Conservation (phyloP, 2,797 vertebrate genomes). For the Bovichtus variegatus region DNA sequence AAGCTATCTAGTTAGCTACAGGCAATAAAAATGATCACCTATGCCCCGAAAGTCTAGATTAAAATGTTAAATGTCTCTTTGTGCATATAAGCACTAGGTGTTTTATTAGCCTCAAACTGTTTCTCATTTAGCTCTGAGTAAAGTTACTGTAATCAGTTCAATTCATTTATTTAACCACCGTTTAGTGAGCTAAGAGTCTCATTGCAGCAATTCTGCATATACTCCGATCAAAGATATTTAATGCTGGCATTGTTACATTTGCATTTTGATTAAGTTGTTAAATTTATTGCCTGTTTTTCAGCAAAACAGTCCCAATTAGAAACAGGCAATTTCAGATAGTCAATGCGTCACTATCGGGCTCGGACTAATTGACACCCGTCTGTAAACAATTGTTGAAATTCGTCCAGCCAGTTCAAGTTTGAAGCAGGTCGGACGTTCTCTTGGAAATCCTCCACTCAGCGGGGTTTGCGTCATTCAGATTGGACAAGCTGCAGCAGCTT, state of each 20-base stretch:
- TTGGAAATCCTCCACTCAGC: constrained; percentile 54
- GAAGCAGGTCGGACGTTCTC: constrained; percentile 38
- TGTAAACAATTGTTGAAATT: constrained; percentile 46
- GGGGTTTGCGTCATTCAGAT: constrained; percentile 47
- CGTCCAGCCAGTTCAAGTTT: constrained; percentile 37
- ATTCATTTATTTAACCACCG: constrained; percentile 47
- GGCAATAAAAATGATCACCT: constrained; percentile 46
- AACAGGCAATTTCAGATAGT: constrained; percentile 1
- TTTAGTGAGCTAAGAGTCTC: constrained; percentile 42
- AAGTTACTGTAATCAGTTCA: constrained; percentile 45
- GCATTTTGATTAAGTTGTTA: constrained; percentile 11
- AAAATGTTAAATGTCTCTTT: constrained; percentile 38
- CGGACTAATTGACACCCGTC: constrained; percentile 15
- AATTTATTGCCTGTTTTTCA: background rate
- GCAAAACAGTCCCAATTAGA: background rate
- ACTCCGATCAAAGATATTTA: constrained; percentile 34
- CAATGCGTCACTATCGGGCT: constrained; percentile 2
- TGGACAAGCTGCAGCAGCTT: constrained; percentile 51
- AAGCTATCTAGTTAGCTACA: constrained; percentile 24
- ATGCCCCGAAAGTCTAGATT: constrained; percentile 19
- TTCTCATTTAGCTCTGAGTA: constrained; percentile 42
- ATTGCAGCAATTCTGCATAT: constrained; percentile 23
- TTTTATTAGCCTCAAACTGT: constrained; percentile 43
- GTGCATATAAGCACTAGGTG: constrained; percentile 4
- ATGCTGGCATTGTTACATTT: constrained; percentile 8